These are phyloP conservation scores for Chalcosyrphus nemorum DNA, from an alignment of 2,888 invertebrate species.

Conservation along the genomic window DNA sequence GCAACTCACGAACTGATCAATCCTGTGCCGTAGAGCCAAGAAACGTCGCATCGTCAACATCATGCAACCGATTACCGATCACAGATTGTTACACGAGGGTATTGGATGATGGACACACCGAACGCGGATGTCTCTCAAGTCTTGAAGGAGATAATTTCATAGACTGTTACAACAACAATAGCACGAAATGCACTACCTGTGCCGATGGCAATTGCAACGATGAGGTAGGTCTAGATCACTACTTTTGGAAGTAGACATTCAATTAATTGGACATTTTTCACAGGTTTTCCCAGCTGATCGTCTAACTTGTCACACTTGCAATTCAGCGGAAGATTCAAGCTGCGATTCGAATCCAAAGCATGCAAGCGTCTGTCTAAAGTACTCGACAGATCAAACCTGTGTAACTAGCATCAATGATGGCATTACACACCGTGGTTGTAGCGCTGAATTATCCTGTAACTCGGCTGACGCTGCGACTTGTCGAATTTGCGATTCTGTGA, in stretches of 20 bases:
- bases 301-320: constrained; percentile 76
- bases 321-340: constrained; percentile 65
- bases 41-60: constrained; percentile 37
- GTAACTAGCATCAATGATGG: constrained; percentile 75
- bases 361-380: constrained; percentile 74
- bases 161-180: constrained; percentile 74
- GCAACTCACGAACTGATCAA: constrained; percentile 76
- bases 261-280: background rate
- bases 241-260: too few relatives aligned
- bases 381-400: constrained; percentile 74
- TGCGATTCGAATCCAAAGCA: constrained; percentile 75
- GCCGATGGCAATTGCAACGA: constrained; percentile 75
- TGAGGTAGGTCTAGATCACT: constrained; percentile 71
- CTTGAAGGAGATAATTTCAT: constrained; percentile 75
- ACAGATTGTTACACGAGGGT: constrained; percentile 77
- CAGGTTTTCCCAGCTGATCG: constrained; percentile 78
- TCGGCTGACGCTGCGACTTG: constrained; percentile 69
- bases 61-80: constrained; percentile 74
- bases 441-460: constrained; percentile 74
- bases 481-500: constrained; percentile 73
- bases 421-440: constrained; percentile 77
- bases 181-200: constrained; percentile 75
- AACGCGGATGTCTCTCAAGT: constrained; percentile 77
- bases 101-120: constrained; percentile 76
- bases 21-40: constrained; percentile 76